Evolutionary conservation across 2,113 vertebrate species (phyloP).

Genomic region (Eira barbara): DNA sequence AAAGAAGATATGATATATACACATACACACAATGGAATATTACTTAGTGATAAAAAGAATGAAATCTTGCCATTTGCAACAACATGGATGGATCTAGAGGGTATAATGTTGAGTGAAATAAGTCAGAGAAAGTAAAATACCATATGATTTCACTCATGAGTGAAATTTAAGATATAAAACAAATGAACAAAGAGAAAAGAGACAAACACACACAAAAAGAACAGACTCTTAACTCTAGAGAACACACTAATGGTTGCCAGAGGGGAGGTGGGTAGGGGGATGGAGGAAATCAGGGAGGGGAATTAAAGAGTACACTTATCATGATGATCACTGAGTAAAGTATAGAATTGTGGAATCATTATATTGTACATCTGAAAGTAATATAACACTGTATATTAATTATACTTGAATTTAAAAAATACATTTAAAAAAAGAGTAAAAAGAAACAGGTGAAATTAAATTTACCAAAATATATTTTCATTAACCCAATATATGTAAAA

Average conservation of each 20-base stretch:
- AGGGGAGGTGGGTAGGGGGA: not conserved
- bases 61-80: not conserved
- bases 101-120: not conserved
- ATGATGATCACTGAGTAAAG: not conserved
- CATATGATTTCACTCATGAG: not conserved
- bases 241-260: not conserved
- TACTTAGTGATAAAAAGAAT: not conserved
- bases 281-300: not conserved
- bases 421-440: not conserved
- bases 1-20: not conserved
- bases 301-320: not conserved
- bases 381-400: not conserved
- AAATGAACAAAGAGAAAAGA: not conserved
- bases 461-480: not conserved
- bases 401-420: not conserved
- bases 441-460: not conserved
- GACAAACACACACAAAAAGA: not conserved
- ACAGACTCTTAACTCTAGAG: not conserved
- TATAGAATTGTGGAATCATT: not conserved
- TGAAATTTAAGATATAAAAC: not conserved
- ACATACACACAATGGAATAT: not conserved
- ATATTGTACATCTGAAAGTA: not conserved
- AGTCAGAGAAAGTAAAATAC: not conserved
- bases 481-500: not conserved
- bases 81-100: not conserved